Conservation (phyloP, 2,888 invertebrate genomes). For the Chrysolina oricalcia region DNA sequence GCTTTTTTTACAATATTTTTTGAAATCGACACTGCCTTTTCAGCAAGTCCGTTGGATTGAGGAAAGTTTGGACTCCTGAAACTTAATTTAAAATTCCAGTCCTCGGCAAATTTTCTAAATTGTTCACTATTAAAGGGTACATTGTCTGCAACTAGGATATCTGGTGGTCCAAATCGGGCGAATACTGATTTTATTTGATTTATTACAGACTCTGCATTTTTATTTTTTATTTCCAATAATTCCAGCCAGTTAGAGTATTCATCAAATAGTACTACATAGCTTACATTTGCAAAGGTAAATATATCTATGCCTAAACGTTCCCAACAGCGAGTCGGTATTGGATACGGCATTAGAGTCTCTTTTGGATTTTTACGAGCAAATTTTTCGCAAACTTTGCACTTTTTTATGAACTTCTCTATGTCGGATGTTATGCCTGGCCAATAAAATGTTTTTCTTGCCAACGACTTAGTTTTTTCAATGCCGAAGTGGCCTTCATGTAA, state of each 20-base stretch:
- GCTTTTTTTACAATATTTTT: slow-evolving; percentile 36
- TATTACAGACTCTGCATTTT: slow-evolving; percentile 29
- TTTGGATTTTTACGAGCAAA: background rate
- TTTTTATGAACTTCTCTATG: background rate
- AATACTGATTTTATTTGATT: too few species aligned
- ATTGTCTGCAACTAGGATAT: slow-evolving; percentile 40
- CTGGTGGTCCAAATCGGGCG: background rate
- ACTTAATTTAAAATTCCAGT: background rate
- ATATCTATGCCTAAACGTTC: slow-evolving; percentile 32
- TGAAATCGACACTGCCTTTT: slow-evolving; percentile 33
- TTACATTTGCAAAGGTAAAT: slow-evolving; percentile 33
- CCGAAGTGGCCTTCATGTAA: too few species aligned
- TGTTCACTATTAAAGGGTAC: slow-evolving; percentile 47
- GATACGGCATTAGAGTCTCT: background rate
- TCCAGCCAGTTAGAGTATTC: slow-evolving; percentile 58
- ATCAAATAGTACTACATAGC: slow-evolving; percentile 55
- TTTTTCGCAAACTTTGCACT: background rate
- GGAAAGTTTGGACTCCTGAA: slow-evolving; percentile 47
- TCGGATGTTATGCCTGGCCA: too few species aligned
- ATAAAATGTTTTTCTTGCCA: too few species aligned
- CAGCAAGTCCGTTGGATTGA: slow-evolving; percentile 47
- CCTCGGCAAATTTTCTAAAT: slow-evolving; percentile 26
- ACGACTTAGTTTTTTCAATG: too few species aligned
- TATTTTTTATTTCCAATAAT: slow-evolving; percentile 40
- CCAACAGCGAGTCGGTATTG: background rate